Conservation (phyloP, 2,888 invertebrate species). For the Spilarctia lutea region DNA sequence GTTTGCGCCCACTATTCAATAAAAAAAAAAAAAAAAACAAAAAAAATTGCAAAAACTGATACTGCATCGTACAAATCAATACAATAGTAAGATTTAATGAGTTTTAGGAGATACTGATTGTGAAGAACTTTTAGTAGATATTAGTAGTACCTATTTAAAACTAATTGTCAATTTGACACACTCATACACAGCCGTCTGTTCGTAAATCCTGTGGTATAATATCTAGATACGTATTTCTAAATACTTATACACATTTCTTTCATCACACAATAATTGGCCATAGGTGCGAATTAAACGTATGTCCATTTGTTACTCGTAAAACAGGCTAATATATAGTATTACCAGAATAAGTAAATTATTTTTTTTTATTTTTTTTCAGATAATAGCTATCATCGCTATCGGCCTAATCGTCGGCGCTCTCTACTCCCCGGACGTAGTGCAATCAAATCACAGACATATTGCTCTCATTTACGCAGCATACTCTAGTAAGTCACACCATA, state of each 20-base stretch:
- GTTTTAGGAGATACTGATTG: neutral
- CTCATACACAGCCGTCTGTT: neutral
- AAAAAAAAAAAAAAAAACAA: no score
- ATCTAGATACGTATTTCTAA: neutral
- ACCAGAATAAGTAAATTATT: neutral
- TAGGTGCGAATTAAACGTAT: no score
- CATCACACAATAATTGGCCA: neutral
- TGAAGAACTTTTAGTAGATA: no score
- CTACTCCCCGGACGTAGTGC: slow-evolving; percentile 83
- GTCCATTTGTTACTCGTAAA: neutral
- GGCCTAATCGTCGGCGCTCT: slow-evolving; percentile 89
- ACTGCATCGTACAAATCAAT: neutral
- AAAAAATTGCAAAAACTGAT: neutral
- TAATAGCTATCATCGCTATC: slow-evolving; percentile 87
- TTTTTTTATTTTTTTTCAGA: slow-evolving; percentile 68
- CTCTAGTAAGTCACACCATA: slow-evolving; percentile 75
- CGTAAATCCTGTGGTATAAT: neutral
- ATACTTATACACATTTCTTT: neutral
- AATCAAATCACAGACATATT: slow-evolving; percentile 85
- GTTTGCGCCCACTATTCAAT: no score
- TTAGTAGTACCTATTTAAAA: no score
- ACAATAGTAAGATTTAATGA: no score
- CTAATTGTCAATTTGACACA: neutral
- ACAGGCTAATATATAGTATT: neutral
- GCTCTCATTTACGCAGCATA: slow-evolving; percentile 89